Evolutionary conservation across 2,113 vertebrate genomes (phyloP), one percentile per base, ranked within the genome.

Genomic region (Paramormyrops kingsleyae): DNA sequence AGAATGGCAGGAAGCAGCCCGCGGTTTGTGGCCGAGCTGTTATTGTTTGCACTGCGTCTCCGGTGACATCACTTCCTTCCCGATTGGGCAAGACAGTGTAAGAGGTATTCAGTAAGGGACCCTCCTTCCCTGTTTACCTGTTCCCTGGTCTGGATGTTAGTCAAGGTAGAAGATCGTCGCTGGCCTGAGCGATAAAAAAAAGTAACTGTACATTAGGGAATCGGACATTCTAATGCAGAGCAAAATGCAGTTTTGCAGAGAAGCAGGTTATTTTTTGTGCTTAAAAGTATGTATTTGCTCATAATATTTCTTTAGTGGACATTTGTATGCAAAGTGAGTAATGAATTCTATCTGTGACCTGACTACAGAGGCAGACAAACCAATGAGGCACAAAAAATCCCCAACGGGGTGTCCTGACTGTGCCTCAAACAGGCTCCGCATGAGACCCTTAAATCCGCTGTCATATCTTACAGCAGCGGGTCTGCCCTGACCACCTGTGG

Each of bases 1-100:
- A 93, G 91, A 92, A 93, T 92, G 91, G 92, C 89, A 92, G 93
- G 93, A 93, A 93, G 91, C 87, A 50, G 52, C 88, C 52, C 39
- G 88, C 84, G 89, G 93, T 92, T 92, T 92, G 93, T 56, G 93
- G 93, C 90, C 80, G 86, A 93, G 92, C 90, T 74, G 90, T 92
- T 91, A 91, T 92, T 90, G 91, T 91, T 50, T 90, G 77, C 8
- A 39, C 84, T 90, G 89, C 90, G 47, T 85, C 87, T 89, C 89
- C 89, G 24, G 47, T 90, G 91, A 92, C 91, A 89, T 93, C 88
- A 92, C 56, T 92, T 93, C 93, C 93, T 93, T 91, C 90, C 92
- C 90, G 70, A 44, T 52, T 90, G 91, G 80, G 83, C 52, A 90
- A 92, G 89, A 90, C 88, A 88, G 47, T 12, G 35, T 42, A 44